Base-by-base conservation (phyloP, 2,888 invertebrate genomes). In the Cheilosia vernalis region DNA sequence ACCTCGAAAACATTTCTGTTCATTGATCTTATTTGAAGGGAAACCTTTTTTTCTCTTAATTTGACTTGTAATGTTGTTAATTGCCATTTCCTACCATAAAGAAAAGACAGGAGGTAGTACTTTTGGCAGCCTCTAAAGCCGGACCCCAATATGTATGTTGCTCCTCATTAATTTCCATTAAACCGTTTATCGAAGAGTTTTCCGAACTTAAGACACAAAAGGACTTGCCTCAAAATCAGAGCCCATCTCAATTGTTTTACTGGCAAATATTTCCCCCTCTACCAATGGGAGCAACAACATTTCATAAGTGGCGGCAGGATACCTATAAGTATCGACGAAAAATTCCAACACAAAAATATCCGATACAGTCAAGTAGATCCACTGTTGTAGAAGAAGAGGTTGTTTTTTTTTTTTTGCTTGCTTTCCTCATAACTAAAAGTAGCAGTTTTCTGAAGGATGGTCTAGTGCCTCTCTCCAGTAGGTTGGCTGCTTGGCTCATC, bases 161-260 rank as follows among this genome's bases (percentile, higher is more conserved):
- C 49, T 72, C 76, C 44, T 72, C 76, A 85, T 85, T 80, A 70
- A 67, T 72, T 85, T 72, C 61, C 61, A 76, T 76, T 79, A 74
- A 79, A 66, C 69, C 47, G 47, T 66, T 76, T 85, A 66, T 58
- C 21, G 53, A 64, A 40, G 47, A 19, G 15, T 30, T 27, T 42
- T 66, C 49, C 51, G 5, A 13, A 37, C 55, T 66, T 56, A 17
- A 9, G 47, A 19, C 47, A 17, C 47, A 17, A 17, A 17, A 47
- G 19, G 17, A 47, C 47, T 17, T 47, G 44, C 6, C 44, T 7
- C 7, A 9, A 47, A 9, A 37, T 13, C 37, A 37, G 13, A 13
- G 37, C 10, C 13, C 13, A 13, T 4, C 37, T 37, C 37, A 33
- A 9, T 15, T 21, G 6, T 44, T 42, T 44, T 61, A 15, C 19